Base-by-base conservation (phyloP, 1,140 invertebrate species). In the Pectinophora gossypiella region DNA sequence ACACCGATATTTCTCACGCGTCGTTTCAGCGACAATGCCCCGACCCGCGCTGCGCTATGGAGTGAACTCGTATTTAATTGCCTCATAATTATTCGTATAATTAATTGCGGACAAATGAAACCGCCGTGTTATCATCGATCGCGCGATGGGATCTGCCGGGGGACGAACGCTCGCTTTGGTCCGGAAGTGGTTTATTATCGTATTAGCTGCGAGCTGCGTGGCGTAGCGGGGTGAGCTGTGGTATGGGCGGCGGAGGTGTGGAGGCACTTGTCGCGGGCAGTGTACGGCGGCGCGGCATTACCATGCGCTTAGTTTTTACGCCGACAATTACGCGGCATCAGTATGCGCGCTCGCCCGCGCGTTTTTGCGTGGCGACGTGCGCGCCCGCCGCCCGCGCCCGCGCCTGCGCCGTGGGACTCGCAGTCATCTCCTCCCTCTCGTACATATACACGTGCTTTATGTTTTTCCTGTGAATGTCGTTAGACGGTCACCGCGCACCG, bases 321-420 rank as follows among this genome's bases (percentile, higher is more conserved):
- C 68, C 59, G 66, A 69, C 79, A 78, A 83, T 83, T 80, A 80
- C 75, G 61, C 60, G 62, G 65, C 73, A 80, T 83, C 79, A 68
- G 79, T 83, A 83, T 83, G 79, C 79, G 80, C 61, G 74, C 65
- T 65, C 72, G 67, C 60, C 56, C 65, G 68, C 58, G 55, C 56
- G 59, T 60, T 64, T 54, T 61, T 36, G 27, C 56, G 21, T 53
- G 51, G 48, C 61, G 22, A 49, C 22, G 43, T 50, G 7, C 46
- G 27, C 32, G 20, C 36, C 12, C 18, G 12, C 42, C 40, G 22
- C 50, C 27, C 19, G 40, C 42, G 21, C 38, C 9, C 32, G 10
- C 38, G 7, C 23, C 38, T 45, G 18, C 18, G 15, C 56, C 61
- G 57, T 60, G 57, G 60, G 60, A 63, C 36, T 21, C 19, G 42